A percentile compares a stretch with the other conserved stretches of the same genome.
These are phyloP conservation scores for Teleiodes luculella DNA, from an alignment of 2,888 invertebrate species.

Conservation along the genomic window DNA sequence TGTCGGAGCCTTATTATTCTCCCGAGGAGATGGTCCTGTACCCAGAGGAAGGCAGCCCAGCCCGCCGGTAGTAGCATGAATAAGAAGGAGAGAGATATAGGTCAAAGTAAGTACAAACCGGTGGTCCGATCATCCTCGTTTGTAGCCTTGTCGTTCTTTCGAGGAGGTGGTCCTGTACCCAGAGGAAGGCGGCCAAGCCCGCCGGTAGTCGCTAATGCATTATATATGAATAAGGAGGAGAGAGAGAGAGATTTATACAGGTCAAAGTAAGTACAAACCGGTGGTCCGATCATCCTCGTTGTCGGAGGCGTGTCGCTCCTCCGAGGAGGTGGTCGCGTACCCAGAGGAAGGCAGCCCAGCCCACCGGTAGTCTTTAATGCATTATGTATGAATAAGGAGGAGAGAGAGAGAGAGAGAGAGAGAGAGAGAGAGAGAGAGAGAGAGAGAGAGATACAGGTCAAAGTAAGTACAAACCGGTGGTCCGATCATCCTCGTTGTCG, in stretches of 20 bases:
- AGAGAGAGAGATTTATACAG: too few species aligned
- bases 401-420: too few species aligned
- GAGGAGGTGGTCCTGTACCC: too few species aligned
- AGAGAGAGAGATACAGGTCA: too few species aligned
- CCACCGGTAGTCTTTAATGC: too few species aligned
- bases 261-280: constrained; percentile 34
- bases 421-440: constrained; percentile 10
- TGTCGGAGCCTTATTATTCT: constrained; percentile 74
- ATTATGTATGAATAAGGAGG: too few species aligned
- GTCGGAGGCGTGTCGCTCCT: constrained; percentile 74
- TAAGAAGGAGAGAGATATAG: too few species aligned
- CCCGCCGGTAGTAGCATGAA: constrained; percentile 83
- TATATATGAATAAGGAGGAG: too few species aligned
- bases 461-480: constrained; percentile 40
- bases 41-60: constrained; percentile 66
- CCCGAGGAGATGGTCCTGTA: constrained; percentile 71
- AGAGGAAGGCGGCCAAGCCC: too few species aligned
- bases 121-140: constrained; percentile 70
- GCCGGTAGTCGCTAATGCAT: too few species aligned
- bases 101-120: constrained; percentile 36
- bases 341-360: too few species aligned
- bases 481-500: constrained; percentile 72
- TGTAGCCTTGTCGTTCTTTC: constrained; percentile 73
- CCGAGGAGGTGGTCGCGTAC: too few species aligned
- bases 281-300: constrained; percentile 70